Evolutionary conservation across 2,797 vertebrate species (phyloP).

Genomic region (Notolabrus celidotus): DNA sequence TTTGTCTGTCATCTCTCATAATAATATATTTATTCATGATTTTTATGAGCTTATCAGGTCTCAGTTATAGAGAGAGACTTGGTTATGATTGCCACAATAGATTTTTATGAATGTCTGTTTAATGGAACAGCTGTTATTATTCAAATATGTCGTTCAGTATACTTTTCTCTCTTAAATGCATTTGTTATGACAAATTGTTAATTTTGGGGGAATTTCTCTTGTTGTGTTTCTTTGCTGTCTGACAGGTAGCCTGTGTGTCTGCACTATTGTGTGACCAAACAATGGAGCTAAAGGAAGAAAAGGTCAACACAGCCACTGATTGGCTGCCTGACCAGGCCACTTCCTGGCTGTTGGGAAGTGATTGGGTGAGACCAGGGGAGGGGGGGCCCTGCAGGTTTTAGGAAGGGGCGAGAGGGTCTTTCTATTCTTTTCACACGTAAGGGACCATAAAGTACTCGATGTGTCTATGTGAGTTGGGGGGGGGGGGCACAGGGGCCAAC

Average conservation of each 20-base stretch:
- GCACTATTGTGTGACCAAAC: constrained; percentile 87
- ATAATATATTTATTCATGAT: neutral
- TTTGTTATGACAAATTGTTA: constrained; percentile 22
- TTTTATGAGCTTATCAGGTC: neutral
- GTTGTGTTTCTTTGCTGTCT: constrained; percentile 67
- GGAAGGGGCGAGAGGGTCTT: constrained; percentile 41
- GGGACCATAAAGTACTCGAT: constrained; percentile 61
- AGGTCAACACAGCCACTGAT: constrained; percentile 82
- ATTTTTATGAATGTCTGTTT: too few species aligned
- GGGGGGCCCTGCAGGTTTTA: constrained; percentile 34
- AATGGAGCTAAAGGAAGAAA: constrained; percentile 86
- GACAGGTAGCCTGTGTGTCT: constrained; percentile 85
- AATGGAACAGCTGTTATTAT: neutral
- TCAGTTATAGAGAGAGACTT: too few species aligned
- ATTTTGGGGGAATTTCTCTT: constrained; percentile 42
- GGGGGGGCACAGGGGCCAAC: constrained; percentile 77
- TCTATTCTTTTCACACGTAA: constrained; percentile 74
- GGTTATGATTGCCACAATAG: neutral
- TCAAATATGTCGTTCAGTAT: neutral
- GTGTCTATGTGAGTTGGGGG: constrained; percentile 32
- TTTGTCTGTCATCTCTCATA: neutral
- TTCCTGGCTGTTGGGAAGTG: constrained; percentile 89
- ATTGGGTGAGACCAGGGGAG: constrained; percentile 71
- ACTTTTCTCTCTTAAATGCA: constrained; percentile 3
- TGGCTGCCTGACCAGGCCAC: constrained; percentile 78